Evolutionary conservation across 2,888 invertebrate genomes (phyloP).

Genomic region (Hemithea aestivaria): DNA sequence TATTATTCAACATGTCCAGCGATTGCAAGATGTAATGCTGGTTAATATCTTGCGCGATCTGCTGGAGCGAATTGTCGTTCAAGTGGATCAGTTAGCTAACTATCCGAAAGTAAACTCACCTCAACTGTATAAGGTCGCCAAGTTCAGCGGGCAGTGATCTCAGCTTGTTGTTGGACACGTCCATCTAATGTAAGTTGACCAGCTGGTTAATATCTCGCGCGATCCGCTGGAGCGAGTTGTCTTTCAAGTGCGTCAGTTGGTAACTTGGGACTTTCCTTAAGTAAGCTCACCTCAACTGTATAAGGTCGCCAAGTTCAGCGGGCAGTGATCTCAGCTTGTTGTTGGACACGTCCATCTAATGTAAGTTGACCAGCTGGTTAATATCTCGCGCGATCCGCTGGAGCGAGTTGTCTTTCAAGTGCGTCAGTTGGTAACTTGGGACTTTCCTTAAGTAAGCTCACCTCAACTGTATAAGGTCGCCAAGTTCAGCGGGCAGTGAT

Average conservation of each 20-base stretch:
- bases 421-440: constrained; percentile 93
- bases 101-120: constrained; percentile 94
- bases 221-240: constrained; percentile 94
- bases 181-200: constrained; percentile 90
- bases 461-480: constrained; percentile 97
- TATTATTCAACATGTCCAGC: constrained; percentile 96
- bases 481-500: constrained; percentile 96
- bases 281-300: constrained; percentile 95
- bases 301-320: constrained; percentile 97
- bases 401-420: constrained; percentile 97
- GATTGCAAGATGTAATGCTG: constrained; percentile 90
- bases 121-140: constrained; percentile 96
- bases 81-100: constrained; percentile 95
- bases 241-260: constrained; percentile 94
- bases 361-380: constrained; percentile 88
- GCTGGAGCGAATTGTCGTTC: constrained; percentile 95
- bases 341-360: constrained; percentile 93
- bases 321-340: constrained; percentile 97
- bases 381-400: constrained; percentile 95
- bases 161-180: constrained; percentile 96
- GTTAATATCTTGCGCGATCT: constrained; percentile 94
- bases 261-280: constrained; percentile 95
- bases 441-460: constrained; percentile 63
- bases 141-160: constrained; percentile 96
- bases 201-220: constrained; percentile 94